A percentile compares a stretch with the other conserved stretches of the same genome.
phyloP scores from a whole-genome alignment of 2,888 invertebrate genomes.

The Drosophila prolongata region DNA sequence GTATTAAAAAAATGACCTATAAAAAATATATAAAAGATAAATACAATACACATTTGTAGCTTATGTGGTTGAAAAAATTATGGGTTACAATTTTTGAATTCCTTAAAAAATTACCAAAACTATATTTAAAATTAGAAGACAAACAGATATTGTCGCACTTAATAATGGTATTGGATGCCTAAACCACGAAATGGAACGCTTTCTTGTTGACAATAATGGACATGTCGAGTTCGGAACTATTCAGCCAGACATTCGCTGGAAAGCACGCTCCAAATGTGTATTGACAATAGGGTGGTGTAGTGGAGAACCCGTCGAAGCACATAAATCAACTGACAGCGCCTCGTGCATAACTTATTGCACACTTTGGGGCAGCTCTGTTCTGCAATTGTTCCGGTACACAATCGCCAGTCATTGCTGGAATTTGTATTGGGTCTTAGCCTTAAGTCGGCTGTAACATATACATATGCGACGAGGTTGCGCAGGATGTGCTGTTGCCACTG shows the following conservation, averaged over 20 bases:
- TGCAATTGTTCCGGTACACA: slow-evolving; percentile 28
- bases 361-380: slow-evolving; percentile 14
- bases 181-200: no score
- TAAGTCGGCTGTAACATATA: slow-evolving; percentile 27
- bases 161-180: no score
- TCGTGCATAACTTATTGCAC: slow-evolving; percentile 28
- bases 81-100: no score
- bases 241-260: not conserved
- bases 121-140: no score
- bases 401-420: slow-evolving; percentile 16
- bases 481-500: slow-evolving; percentile 27
- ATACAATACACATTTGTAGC: no score
- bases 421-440: slow-evolving; percentile 19
- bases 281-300: not conserved
- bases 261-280: slow-evolving; percentile 5
- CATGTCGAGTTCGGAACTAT: not conserved
- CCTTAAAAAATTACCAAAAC: no score
- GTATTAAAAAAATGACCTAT: no score
- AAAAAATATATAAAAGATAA: no score
- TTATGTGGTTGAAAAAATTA: no score
- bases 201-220: not conserved
- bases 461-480: not conserved
- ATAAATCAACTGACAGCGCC: slow-evolving; percentile 14
- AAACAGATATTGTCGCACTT: no score
- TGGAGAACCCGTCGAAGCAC: slow-evolving; percentile 6